phyloP scores from a whole-genome alignment of 2,113 vertebrate genomes.

The Fulica atra region DNA sequence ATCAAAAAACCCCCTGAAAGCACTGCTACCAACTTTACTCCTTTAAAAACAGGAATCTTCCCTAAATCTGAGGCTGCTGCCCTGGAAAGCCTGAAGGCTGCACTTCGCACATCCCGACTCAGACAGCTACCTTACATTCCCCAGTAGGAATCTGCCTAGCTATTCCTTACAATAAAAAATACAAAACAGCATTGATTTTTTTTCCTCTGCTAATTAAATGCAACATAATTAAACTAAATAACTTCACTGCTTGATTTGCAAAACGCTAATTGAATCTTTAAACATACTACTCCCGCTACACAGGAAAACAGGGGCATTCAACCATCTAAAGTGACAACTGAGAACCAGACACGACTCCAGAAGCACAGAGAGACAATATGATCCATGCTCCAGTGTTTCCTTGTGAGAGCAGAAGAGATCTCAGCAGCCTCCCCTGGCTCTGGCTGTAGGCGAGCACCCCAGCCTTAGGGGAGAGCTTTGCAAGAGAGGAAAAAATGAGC shows the following conservation, averaged over 20 bases:
- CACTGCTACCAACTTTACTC: neutral
- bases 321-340: conserved; percentile 23
- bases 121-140: neutral
- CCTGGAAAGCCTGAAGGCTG: neutral
- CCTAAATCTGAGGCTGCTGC: neutral
- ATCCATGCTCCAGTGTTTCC: neutral
- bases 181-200: conserved; percentile 23
- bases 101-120: neutral
- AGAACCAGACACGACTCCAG: conserved; percentile 36
- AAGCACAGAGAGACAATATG: conserved; percentile 39
- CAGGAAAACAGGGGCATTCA: neutral
- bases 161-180: neutral
- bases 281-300: conserved; percentile 25
- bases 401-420: neutral
- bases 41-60: neutral
- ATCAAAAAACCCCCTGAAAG: neutral
- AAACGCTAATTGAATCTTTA: conserved; percentile 37
- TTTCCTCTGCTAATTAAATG: conserved; percentile 40
- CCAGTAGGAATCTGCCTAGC: neutral
- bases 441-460: neutral
- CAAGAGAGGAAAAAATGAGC: neutral
- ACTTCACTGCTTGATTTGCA: conserved; percentile 27
- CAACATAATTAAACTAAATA: conserved; percentile 51
- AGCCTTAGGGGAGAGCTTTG: neutral
- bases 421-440: neutral